Evolutionary conservation across 2,888 invertebrate species (phyloP).

Genomic region (Hypselothyrea guttata): DNA sequence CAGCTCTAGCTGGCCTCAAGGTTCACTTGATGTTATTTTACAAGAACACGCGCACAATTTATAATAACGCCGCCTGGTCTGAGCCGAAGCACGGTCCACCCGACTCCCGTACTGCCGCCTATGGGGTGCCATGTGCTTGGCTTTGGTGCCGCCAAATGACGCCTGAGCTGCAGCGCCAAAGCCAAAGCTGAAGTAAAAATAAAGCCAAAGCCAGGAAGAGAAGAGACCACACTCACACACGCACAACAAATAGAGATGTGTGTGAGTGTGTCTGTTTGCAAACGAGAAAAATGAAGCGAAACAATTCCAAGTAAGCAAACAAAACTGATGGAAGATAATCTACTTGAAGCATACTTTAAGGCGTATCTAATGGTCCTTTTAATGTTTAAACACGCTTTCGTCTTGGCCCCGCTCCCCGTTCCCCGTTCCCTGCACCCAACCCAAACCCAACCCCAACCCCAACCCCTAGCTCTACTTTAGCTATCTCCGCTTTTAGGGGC

Average conservation of each 20-base stretch:
- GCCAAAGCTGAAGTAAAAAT: slow-evolving; percentile 34
- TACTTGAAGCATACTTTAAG: slow-evolving; percentile 81
- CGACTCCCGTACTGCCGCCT: neutral
- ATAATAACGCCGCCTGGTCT: slow-evolving; percentile 62
- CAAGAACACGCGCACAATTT: slow-evolving; percentile 77
- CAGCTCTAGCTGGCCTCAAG: slow-evolving; percentile 22
- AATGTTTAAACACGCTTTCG: slow-evolving; percentile 79
- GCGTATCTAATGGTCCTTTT: slow-evolving; percentile 81
- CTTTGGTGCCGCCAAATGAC: slow-evolving; percentile 33
- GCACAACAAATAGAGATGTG: slow-evolving; percentile 34
- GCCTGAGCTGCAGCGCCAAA: slow-evolving; percentile 22
- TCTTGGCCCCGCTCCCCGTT: slow-evolving; percentile 23
- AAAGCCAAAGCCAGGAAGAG: slow-evolving; percentile 40
- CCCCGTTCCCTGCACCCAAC: neutral
- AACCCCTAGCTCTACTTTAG: no score
- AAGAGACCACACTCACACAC: slow-evolving; percentile 18
- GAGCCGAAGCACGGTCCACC: slow-evolving; percentile 11
- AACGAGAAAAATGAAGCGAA: slow-evolving; percentile 77
- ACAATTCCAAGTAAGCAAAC: slow-evolving; percentile 78
- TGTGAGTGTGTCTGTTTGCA: slow-evolving; percentile 54
- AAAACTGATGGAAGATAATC: slow-evolving; percentile 80
- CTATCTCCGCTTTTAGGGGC: no score
- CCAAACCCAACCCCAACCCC: slow-evolving; percentile 1
- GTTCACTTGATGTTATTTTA: slow-evolving; percentile 74
- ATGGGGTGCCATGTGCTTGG: slow-evolving; percentile 8